phyloP scores from a whole-genome alignment of 2,113 vertebrate genomes.

The Jacana jacana region DNA sequence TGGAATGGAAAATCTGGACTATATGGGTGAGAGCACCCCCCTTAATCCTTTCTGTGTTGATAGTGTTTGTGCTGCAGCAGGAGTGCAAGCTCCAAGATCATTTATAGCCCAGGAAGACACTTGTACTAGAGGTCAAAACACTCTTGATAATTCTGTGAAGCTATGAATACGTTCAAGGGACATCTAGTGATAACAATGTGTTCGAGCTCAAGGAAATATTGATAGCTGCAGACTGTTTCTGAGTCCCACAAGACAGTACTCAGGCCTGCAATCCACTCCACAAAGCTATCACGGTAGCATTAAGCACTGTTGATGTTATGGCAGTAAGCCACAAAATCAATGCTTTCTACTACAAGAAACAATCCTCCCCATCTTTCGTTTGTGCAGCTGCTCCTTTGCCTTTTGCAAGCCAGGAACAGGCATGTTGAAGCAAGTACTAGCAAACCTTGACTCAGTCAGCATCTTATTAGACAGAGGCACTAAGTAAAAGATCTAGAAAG shows the following conservation, averaged over 20 bases:
- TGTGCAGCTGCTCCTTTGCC: not conserved
- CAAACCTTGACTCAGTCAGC: not conserved
- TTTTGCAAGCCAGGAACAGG: not conserved
- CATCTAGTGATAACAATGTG: not conserved
- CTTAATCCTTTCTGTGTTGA: not conserved
- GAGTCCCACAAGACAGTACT: not conserved
- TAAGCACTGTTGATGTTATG: not conserved
- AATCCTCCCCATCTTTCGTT: not conserved
- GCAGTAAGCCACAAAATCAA: constrained; percentile 10
- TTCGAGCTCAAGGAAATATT: constrained; percentile 15
- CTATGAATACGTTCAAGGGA: constrained; percentile 7
- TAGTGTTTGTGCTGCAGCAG: not conserved
- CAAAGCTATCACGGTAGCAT: not conserved
- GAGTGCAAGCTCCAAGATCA: not conserved
- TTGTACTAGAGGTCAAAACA: not conserved
- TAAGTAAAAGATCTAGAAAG: not conserved
- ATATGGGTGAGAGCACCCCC: rapidly evolving
- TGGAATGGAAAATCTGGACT: not conserved
- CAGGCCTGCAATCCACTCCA: not conserved
- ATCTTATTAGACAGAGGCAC: not conserved
- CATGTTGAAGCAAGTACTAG: not conserved
- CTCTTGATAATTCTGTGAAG: not conserved
- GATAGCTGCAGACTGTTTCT: not conserved
- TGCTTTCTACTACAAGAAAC: not conserved
- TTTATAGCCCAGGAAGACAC: not conserved